A percentile compares a stretch with the other conserved stretches of the same genome.
Conservation (phyloP, 1,140 invertebrate genomes). For the Heliconius melpomene region DNA sequence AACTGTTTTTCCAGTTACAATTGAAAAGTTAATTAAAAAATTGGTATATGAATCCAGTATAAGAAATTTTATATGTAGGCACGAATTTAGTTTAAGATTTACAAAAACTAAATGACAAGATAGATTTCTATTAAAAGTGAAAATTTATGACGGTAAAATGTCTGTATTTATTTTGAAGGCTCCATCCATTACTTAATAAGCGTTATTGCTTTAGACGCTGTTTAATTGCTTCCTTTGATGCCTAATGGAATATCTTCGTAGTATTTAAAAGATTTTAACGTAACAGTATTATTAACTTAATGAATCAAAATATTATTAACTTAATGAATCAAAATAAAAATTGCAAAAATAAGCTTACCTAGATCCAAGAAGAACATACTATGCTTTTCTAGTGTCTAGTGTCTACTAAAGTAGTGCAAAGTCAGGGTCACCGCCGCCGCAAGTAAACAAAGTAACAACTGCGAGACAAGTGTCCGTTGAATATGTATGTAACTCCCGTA, state of each 20-base stretch:
- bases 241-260: slow-evolving; percentile 3
- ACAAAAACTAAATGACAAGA: too few species aligned
- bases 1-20: neutral
- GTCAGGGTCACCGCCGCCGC: slow-evolving; percentile 8
- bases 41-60: neutral
- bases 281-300: neutral
- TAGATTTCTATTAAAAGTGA: neutral
- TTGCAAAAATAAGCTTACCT: neutral
- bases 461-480: slow-evolving; percentile 21
- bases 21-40: neutral
- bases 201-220: neutral
- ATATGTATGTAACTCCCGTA: slow-evolving; percentile 26
- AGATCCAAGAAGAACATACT: neutral
- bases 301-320: neutral
- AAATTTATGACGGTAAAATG: neutral
- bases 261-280: neutral
- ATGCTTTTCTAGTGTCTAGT: neutral
- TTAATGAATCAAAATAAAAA: neutral
- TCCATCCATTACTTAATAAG: neutral
- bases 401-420: slow-evolving; percentile 14
- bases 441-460: slow-evolving; percentile 27
- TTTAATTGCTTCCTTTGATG: slow-evolving; percentile 3
- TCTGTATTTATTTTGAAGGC: neutral
- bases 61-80: neutral
- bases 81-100: neutral